Evolutionary conservation across 2,888 invertebrate species (phyloP).

Genomic region (Lasioglossum malachurum): DNA sequence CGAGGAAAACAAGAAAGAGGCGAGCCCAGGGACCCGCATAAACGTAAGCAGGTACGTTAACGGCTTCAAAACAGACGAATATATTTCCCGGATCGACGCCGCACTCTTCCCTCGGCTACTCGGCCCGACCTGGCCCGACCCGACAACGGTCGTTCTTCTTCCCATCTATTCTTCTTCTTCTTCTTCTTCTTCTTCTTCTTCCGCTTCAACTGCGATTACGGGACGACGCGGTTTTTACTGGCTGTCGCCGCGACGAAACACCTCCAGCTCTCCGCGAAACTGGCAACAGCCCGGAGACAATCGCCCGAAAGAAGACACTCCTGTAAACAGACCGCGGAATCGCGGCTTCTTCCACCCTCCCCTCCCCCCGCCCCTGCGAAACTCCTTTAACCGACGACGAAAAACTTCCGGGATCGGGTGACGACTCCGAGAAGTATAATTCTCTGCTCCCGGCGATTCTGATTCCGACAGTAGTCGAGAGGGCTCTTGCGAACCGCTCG

Average conservation of each 20-base stretch:
- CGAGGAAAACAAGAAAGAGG: constrained; percentile 79
- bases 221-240: constrained; percentile 32
- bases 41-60: constrained; percentile 76
- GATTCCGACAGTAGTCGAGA: neutral
- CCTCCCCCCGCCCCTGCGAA: neutral
- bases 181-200: constrained; percentile 6
- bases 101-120: neutral
- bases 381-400: neutral
- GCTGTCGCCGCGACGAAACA: constrained; percentile 5
- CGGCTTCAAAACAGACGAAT: constrained; percentile 77
- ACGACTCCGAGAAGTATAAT: neutral
- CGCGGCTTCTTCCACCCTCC: neutral
- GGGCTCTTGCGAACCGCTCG: neutral
- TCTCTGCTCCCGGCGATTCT: neutral
- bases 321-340: constrained; percentile 18
- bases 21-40: constrained; percentile 64
- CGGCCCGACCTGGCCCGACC: neutral
- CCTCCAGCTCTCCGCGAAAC: constrained; percentile 8
- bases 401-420: constrained; percentile 9
- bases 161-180: constrained; percentile 6
- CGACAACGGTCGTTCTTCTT: constrained; percentile 41
- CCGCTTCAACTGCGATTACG: constrained; percentile 26
- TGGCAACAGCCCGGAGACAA: constrained; percentile 28
- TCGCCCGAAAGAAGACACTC: constrained; percentile 10
- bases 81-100: constrained; percentile 65